These are phyloP conservation scores for Desoria tigrina DNA, from an alignment of 2,888 invertebrate species.

Conservation along the genomic window DNA sequence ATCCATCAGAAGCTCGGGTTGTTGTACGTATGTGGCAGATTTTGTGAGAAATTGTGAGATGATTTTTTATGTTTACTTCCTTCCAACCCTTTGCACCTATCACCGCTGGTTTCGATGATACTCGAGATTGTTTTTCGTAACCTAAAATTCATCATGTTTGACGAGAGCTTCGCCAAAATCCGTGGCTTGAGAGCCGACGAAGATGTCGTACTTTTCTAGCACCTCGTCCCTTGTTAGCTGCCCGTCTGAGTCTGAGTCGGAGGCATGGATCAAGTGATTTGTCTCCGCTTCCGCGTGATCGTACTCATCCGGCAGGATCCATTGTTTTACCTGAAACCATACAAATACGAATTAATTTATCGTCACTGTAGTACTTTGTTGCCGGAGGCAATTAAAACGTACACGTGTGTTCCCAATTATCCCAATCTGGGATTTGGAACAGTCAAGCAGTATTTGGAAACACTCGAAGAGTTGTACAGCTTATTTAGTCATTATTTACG, in stretches of 20 bases:
- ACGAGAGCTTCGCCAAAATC: slow-evolving; percentile 96
- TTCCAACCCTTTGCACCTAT: too few relatives aligned
- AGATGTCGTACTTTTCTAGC: slow-evolving; percentile 90
- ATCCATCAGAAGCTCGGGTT: too few relatives aligned
- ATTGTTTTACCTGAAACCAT: slow-evolving; percentile 66
- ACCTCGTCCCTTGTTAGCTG: slow-evolving; percentile 86
- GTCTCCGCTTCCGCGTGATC: slow-evolving; percentile 97
- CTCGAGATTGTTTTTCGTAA: too few relatives aligned
- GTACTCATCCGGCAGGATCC: slow-evolving; percentile 94
- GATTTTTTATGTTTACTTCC: too few relatives aligned
- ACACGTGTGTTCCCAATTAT: not conserved
- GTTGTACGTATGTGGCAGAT: too few relatives aligned
- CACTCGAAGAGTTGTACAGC: too few relatives aligned
- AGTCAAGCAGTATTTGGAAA: too few relatives aligned
- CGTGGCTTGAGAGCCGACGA: slow-evolving; percentile 97
- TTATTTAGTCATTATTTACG: too few relatives aligned
- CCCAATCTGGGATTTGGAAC: too few relatives aligned
- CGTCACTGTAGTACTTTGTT: too few relatives aligned
- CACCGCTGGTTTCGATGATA: too few relatives aligned
- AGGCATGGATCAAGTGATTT: slow-evolving; percentile 90
- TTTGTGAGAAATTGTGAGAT: too few relatives aligned
- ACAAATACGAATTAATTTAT: slow-evolving; percentile 13
- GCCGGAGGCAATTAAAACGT: slow-evolving; percentile 2
- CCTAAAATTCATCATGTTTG: slow-evolving; percentile 92
- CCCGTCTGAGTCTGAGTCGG: slow-evolving; percentile 88